phyloP scores from a whole-genome alignment of 1,140 invertebrate species.

The Neotoxoptera formosana region DNA sequence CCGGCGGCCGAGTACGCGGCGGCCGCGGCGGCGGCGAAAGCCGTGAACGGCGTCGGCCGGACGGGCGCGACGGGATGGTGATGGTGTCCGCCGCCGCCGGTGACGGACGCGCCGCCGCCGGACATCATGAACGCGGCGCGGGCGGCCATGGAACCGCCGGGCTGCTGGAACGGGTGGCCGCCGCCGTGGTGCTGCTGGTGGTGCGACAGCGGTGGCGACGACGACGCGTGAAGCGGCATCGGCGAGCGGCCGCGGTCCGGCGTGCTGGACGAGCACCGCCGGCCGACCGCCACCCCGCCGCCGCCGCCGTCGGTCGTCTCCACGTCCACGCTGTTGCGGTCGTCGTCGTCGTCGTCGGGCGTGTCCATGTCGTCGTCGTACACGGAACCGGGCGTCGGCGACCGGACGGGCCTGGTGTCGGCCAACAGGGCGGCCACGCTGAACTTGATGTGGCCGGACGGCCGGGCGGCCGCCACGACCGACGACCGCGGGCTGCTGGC shows the following conservation, averaged over 20 bases:
- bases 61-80: slow-evolving; percentile 60
- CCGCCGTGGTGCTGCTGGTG: slow-evolving; percentile 26
- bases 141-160: slow-evolving; percentile 53
- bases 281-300: neutral
- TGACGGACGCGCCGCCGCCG: slow-evolving; percentile 45
- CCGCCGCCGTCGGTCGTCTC: slow-evolving; percentile 48
- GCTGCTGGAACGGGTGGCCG: slow-evolving; percentile 58
- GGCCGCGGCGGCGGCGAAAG: slow-evolving; percentile 61
- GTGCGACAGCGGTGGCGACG: slow-evolving; percentile 43
- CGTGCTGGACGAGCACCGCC: slow-evolving; percentile 58
- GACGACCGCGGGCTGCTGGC: slow-evolving; percentile 61
- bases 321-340: slow-evolving; percentile 60
- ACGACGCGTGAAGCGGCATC: neutral
- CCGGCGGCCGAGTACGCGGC: slow-evolving; percentile 60
- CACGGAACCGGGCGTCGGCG: slow-evolving; percentile 35
- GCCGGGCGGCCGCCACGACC: slow-evolving; percentile 60
- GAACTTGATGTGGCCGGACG: slow-evolving; percentile 64
- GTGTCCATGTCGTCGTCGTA: slow-evolving; percentile 59
- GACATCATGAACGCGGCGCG: slow-evolving; percentile 59
- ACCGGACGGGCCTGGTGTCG: slow-evolving; percentile 62
- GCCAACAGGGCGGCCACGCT: slow-evolving; percentile 66
- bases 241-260: slow-evolving; percentile 58
- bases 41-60: slow-evolving; percentile 62
- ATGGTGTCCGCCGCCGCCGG: slow-evolving; percentile 43
- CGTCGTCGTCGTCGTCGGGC: slow-evolving; percentile 60